phyloP scores from a whole-genome alignment of 2,888 invertebrate species.

The Amaurobius ferox region DNA sequence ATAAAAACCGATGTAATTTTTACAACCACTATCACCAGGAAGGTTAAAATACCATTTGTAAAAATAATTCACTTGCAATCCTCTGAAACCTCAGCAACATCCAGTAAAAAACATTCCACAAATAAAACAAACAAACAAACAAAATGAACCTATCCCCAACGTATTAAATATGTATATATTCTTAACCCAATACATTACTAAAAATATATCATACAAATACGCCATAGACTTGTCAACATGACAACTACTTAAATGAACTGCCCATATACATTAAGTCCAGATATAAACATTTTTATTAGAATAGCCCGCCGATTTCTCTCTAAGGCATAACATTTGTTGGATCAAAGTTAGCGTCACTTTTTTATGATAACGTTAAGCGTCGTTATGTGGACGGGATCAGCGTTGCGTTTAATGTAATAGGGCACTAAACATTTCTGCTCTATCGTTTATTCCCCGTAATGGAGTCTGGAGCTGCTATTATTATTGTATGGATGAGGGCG shows the following conservation, averaged over 20 bases:
- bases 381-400: slow-evolving; percentile 25
- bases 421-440: slow-evolving; percentile 49
- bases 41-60: no score
- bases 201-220: neutral
- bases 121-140: no score
- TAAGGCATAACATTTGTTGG: slow-evolving; percentile 6
- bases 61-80: no score
- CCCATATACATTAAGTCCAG: neutral
- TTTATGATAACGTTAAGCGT: slow-evolving; percentile 27
- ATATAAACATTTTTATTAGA: neutral
- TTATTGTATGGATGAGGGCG: slow-evolving; percentile 27
- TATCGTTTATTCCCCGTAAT: slow-evolving; percentile 40
- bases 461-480: slow-evolving; percentile 34
- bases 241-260: neutral
- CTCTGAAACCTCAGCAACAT: no score
- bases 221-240: slow-evolving; percentile 11
- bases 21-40: no score
- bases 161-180: no score
- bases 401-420: slow-evolving; percentile 61
- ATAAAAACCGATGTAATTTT: no score
- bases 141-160: no score
- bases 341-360: slow-evolving; percentile 25
- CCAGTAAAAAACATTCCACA: no score
- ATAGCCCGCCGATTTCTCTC: neutral
- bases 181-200: neutral